Percentiles rank a stretch among this genome's conserved stretches.
These are phyloP conservation scores for Synanceia verrucosa DNA, from an alignment of 2,797 vertebrate species.

Conservation along the genomic window DNA sequence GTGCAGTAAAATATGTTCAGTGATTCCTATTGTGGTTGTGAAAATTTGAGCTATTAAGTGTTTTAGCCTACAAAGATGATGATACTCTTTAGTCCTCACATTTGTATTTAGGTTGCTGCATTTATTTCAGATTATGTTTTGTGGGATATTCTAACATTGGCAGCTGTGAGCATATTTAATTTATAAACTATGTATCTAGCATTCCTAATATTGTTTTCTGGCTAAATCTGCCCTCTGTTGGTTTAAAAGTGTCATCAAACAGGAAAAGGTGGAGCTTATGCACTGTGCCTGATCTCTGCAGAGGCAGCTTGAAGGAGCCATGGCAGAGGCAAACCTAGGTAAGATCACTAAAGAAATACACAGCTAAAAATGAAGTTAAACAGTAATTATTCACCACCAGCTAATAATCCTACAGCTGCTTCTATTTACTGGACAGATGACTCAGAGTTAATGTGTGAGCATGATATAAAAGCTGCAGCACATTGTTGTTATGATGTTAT, in stretches of 20 bases:
- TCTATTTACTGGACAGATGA: background rate
- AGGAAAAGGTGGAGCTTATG: conserved; percentile 35
- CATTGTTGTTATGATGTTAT: background rate
- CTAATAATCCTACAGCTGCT: background rate
- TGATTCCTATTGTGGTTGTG: background rate
- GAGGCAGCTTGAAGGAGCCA: conserved; percentile 1
- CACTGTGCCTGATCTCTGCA: background rate
- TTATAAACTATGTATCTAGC: background rate
- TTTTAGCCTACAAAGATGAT: background rate
- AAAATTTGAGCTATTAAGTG: background rate
- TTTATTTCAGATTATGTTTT: background rate
- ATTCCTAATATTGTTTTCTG: no score
- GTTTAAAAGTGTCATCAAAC: conserved; percentile 13
- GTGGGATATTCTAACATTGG: background rate
- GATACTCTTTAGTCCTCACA: background rate
- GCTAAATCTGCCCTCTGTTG: background rate
- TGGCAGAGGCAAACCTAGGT: conserved; percentile 58
- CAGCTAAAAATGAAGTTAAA: background rate
- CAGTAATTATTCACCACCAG: background rate
- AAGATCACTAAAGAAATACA: conserved; percentile 12
- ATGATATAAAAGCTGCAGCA: background rate
- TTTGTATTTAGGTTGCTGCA: background rate
- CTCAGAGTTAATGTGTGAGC: background rate
- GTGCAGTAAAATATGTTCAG: background rate
- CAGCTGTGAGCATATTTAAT: background rate